Evolutionary conservation across 2,113 vertebrate genomes (phyloP), one percentile per base, ranked within the genome.

Genomic region (Tichodroma muraria): DNA sequence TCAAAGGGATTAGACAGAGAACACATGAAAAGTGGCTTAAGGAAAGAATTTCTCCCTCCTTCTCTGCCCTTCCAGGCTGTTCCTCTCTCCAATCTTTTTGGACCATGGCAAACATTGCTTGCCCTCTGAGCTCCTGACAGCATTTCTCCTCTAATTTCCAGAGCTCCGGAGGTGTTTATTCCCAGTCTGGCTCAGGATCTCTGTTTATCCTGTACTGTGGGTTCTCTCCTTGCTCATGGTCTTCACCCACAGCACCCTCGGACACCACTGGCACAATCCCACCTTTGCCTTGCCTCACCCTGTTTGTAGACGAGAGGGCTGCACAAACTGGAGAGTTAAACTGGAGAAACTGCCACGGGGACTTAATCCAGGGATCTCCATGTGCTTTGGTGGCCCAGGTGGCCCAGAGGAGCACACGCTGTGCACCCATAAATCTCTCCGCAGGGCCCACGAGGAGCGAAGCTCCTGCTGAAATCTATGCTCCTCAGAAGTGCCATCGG

Each of bases 401-500:
- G 69, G 35, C 73, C 90, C 68, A 7, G 64, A 5, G 31, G 59
- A 77, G 44, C 28, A 4, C 30, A 20, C 1, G 0, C 30, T 27
- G 54, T 5, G 13, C 31, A 11, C 24, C 86, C 70, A 50, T 64
- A 49, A 85, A 66, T 93, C 64, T 11, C 11, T 6, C 57, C 63
- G 11, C 33, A n/a, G 71, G 37, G 70, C 50, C 50, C 1, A 38
- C 1, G 45, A 73, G 81, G 89, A 91, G 27, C 27, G 6, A 73
- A 71, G 95, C 59, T 85, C 54, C 28, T 2, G 10, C 56, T 66
- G 88, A 65, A 92, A 89, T 91, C 89, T 42, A 16, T 70, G 84
- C 60, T 85, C 63, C 91, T 91, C 81, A 17, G 38, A 52, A 77
- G 78, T 19, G 63, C 68, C 94, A 93, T 95, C 7, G 15, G 94